Base-by-base conservation (phyloP, 2,888 invertebrate genomes). In the Oxyteleia sp. region DNA sequence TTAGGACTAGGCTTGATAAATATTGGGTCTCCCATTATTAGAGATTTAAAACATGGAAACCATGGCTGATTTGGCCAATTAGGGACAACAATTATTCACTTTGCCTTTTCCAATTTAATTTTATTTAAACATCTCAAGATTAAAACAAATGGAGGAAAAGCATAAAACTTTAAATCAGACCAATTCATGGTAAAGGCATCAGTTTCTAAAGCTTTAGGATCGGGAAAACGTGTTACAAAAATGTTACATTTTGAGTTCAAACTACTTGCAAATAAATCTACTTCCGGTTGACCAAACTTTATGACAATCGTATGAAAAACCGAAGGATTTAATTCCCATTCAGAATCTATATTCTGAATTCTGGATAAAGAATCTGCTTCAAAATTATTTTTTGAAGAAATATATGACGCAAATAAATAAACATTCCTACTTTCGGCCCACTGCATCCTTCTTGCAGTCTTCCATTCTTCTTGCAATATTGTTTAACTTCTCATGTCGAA, bases 321-420 rank as follows among this genome's bases (percentile, higher is more conserved):
- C 2, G 5, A 47, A 11, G 45, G 20, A 13, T 66, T 43, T n/a
- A 85, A 64, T 23, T 84, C 68, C 78, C 76, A 85, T 64, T 87
- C 82, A 0, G 85, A 81, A 43, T 84, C 85, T 10, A 64, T 15
- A 68, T 84, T 82, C 13, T 47, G 59, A 8, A 72, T 80, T 7
- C 89, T 69, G 0, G 90, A 90, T 23, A 84, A 83, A 15, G 35
- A 15, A 69, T 90, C 89, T 0, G 88, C 89, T 55, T 85, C 49
- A 2, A 47, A 20, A 68, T 87, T 87, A 0, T 84, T 61, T 11
- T 11, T 41, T 1, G 87, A 87, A 5, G 68, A 2, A 7, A 84
- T 84, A 35, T 86, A 87, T 0, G 85, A 79, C 5, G 87, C 87
- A 3, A 83, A 66, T 13, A 86, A 29, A 74, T 79, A 80, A 20